Evolutionary conservation across 2,888 invertebrate genomes (phyloP).

Genomic region (Stenotaenia linearis): DNA sequence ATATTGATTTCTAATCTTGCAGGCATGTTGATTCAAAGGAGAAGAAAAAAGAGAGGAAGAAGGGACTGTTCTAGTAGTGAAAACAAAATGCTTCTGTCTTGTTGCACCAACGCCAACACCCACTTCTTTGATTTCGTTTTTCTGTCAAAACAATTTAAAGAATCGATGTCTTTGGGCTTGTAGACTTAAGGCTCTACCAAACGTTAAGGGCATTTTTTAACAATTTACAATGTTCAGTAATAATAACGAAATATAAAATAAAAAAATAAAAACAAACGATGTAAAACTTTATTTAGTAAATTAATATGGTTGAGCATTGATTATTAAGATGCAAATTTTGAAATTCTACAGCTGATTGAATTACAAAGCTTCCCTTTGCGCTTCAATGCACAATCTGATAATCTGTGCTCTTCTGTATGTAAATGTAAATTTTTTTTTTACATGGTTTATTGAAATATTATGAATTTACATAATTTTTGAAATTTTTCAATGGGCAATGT

Average conservation of each 20-base stretch:
- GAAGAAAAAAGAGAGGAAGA: conserved; percentile 73
- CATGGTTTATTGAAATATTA: background rate
- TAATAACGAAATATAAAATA: background rate
- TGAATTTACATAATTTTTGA: background rate
- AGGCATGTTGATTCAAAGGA: conserved; percentile 79
- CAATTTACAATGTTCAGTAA: background rate
- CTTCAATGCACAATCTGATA: too few relatives aligned
- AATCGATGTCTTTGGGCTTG: background rate
- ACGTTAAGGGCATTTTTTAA: background rate
- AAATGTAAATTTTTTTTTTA: background rate
- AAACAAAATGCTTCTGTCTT: conserved; percentile 26
- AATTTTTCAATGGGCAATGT: background rate
- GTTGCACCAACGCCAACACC: conserved; percentile 19
- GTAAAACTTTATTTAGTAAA: background rate
- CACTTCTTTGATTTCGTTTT: conserved; percentile 2
- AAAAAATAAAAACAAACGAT: background rate
- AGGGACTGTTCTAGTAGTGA: conserved; percentile 66
- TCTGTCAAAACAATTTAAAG: background rate
- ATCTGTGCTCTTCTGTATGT: too few relatives aligned
- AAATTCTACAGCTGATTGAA: too few relatives aligned
- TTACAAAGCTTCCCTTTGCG: too few relatives aligned
- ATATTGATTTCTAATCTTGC: conserved; percentile 40
- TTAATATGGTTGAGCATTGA: too few relatives aligned
- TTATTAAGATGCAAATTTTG: too few relatives aligned
- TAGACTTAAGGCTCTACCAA: background rate